phyloP scores from a whole-genome alignment of 2,113 vertebrate genomes.

The Formicarius rufipectus region DNA sequence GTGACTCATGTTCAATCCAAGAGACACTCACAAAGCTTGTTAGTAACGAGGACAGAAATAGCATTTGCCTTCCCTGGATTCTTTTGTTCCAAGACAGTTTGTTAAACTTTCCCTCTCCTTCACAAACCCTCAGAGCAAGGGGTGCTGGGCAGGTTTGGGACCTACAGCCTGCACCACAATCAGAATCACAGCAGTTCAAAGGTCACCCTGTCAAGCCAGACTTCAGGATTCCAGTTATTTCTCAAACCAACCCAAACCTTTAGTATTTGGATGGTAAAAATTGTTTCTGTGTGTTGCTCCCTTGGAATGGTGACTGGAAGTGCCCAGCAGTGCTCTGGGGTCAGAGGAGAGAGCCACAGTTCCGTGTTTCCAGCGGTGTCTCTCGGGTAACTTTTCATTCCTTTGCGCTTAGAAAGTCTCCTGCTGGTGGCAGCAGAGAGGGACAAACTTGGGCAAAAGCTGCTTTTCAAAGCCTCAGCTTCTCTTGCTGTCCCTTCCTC shows the following conservation, averaged over 20 bases:
- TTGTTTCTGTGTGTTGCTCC: not conserved
- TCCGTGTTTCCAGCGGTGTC: not conserved
- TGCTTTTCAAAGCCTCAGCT: not conserved
- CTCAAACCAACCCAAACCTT: not conserved
- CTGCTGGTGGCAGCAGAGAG: constrained; percentile 38
- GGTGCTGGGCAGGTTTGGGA: not conserved
- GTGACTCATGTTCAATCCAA: constrained; percentile 45
- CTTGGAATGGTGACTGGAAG: not conserved
- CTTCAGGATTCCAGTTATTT: not conserved
- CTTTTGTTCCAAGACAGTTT: constrained; percentile 22
- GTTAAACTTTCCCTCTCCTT: not conserved
- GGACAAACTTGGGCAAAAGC: not conserved
- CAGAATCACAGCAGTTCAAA: not conserved
- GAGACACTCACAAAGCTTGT: constrained; percentile 52
- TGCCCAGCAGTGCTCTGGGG: not conserved
- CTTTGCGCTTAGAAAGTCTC: not conserved
- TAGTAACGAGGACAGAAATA: constrained; percentile 30
- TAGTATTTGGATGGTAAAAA: not conserved
- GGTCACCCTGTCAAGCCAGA: not conserved
- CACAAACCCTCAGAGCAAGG: not conserved
- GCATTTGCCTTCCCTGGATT: constrained; percentile 28
- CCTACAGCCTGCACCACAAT: not conserved
- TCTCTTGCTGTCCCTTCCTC: not conserved
- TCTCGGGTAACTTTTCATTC: not conserved
- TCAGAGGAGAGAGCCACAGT: not conserved